These are phyloP conservation scores for Syrrhaptes paradoxus DNA, from an alignment of 2,113 vertebrate genomes.

Conservation along the genomic window DNA sequence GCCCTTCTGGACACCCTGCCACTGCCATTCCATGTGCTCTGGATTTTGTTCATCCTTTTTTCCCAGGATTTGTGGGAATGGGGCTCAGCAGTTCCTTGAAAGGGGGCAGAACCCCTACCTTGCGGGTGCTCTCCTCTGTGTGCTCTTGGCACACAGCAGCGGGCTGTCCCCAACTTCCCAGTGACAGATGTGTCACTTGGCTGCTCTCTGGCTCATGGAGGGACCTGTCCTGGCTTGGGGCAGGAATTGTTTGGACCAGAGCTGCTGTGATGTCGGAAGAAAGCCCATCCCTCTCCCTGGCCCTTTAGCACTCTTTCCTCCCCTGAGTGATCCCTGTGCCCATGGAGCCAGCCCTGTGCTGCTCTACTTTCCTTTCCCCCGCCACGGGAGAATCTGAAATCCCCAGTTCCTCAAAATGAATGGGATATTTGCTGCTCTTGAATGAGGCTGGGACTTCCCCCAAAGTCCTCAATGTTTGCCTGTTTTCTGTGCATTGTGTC, in stretches of 20 bases:
- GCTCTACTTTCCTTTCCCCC: accelerated
- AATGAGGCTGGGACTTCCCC: not conserved
- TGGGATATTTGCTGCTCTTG: not conserved
- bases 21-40: accelerated
- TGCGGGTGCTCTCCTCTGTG: accelerated
- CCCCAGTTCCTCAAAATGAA: accelerated
- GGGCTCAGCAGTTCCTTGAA: not conserved
- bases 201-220: accelerated
- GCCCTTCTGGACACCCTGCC: too few species aligned
- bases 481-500: not conserved
- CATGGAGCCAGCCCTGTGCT: accelerated
- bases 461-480: accelerated
- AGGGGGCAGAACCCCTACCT: accelerated
- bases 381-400: not conserved
- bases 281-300: not conserved
- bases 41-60: accelerated
- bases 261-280: not conserved
- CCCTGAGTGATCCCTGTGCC: accelerated
- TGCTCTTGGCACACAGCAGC: accelerated
- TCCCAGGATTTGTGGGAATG: not conserved
- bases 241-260: not conserved
- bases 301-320: not conserved
- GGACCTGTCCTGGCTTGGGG: accelerated
- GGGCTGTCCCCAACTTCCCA: accelerated
- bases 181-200: not conserved